Percentiles rank a stretch among this genome's conserved stretches.
These are phyloP conservation scores for Eospalax fontanierii DNA, from an alignment of 2,797 vertebrate species.

Conservation along the genomic window DNA sequence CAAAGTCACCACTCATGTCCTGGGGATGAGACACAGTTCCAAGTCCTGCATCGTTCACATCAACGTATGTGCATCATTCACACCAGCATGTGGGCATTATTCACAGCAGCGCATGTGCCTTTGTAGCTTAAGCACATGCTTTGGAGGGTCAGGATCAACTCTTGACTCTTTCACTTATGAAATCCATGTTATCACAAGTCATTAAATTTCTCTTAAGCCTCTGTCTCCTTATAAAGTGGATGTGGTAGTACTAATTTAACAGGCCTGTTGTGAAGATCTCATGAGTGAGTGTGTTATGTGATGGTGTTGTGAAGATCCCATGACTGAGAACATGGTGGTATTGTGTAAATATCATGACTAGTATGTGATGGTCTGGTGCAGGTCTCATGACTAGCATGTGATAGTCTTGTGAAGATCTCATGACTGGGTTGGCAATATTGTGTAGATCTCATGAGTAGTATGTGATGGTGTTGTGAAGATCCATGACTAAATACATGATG, in stretches of 20 bases:
- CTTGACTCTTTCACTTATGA: neutral
- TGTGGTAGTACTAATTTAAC: neutral
- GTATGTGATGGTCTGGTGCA: too few relatives aligned
- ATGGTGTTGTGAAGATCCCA: neutral
- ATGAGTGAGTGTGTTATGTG: neutral
- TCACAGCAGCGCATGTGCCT: too few relatives aligned
- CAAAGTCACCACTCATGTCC: neutral
- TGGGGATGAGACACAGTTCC: neutral
- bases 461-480: too few relatives aligned
- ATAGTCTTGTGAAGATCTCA: too few relatives aligned
- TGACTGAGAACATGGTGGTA: neutral
- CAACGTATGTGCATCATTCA: too few relatives aligned
- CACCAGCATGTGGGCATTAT: too few relatives aligned
- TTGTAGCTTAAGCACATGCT: neutral
- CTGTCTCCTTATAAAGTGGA: neutral
- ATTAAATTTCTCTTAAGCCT: slow-evolving; percentile 8
- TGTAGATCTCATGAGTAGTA: too few relatives aligned
- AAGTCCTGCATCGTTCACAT: too few relatives aligned
- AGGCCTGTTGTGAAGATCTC: neutral
- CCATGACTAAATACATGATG: too few relatives aligned
- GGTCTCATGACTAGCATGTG: too few relatives aligned
- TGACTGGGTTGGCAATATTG: too few relatives aligned
- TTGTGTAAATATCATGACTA: too few relatives aligned
- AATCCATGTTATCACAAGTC: neutral
- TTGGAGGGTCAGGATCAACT: neutral